These are phyloP conservation scores for Halichoerus grypus DNA, from an alignment of 2,113 vertebrate genomes.

Conservation along the genomic window DNA sequence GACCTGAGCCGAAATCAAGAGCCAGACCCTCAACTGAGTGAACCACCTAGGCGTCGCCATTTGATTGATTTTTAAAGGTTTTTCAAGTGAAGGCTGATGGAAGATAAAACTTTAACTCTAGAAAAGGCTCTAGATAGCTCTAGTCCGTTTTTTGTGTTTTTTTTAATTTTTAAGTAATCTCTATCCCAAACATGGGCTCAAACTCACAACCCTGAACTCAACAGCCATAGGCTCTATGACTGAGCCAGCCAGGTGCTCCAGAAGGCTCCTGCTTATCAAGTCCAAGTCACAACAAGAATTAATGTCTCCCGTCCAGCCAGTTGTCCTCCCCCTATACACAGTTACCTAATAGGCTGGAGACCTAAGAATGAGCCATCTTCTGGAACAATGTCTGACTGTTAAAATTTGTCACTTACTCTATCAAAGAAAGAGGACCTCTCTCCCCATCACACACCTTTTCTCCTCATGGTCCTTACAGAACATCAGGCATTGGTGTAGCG, in stretches of 20 bases:
- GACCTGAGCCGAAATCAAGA: background rate
- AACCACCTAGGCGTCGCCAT: background rate
- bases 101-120: background rate
- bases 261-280: constrained; percentile 7
- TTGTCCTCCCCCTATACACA: background rate
- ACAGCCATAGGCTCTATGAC: background rate
- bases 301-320: background rate
- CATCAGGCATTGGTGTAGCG: background rate
- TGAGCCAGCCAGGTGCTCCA: background rate
- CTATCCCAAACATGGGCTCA: background rate
- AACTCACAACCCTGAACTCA: background rate
- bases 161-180: background rate
- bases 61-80: background rate
- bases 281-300: background rate
- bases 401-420: constrained; percentile 38
- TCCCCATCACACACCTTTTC: background rate
- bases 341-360: constrained; percentile 3
- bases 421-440: background rate
- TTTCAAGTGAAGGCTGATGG: background rate
- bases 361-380: background rate
- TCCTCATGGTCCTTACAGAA: background rate
- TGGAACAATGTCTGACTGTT: constrained; percentile 2
- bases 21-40: background rate
- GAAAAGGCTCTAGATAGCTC: background rate
- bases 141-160: background rate